These are phyloP conservation scores for Anthopleura sola DNA, from an alignment of 64 coral and sea anemone species.

Conservation along the genomic window DNA sequence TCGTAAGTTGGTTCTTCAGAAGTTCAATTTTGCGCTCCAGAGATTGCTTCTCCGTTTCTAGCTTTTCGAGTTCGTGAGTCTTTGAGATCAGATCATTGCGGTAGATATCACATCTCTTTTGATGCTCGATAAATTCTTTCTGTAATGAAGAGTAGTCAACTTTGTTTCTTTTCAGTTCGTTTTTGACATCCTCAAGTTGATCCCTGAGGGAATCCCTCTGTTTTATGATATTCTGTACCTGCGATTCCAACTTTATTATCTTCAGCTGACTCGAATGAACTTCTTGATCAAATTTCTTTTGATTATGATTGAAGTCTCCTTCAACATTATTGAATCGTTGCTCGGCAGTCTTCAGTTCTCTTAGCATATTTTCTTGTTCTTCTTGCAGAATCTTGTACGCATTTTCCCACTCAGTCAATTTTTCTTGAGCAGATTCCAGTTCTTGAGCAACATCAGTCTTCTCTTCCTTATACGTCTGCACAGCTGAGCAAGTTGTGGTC, in stretches of 20 bases:
- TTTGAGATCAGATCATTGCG: constrained; percentile 79
- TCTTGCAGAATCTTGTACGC: constrained; percentile 64
- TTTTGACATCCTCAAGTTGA: constrained; percentile 71
- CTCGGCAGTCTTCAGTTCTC: constrained; percentile 48
- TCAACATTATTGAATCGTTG: constrained; percentile 52
- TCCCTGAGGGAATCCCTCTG: constrained; percentile 74
- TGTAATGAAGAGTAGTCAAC: constrained; percentile 67
- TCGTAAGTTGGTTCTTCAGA: constrained; percentile 45
- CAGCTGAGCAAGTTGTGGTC: constrained; percentile 26
- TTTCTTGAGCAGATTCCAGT: constrained; percentile 50
- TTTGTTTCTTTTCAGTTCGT: constrained; percentile 66
- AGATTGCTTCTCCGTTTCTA: constrained; percentile 49
- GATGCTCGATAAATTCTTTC: constrained; percentile 86
- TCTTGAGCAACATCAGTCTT: constrained; percentile 54
- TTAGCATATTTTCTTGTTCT: constrained; percentile 66
- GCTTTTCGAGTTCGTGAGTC: constrained; percentile 65
- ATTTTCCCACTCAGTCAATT: constrained; percentile 60
- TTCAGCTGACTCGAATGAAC: constrained; percentile 67
- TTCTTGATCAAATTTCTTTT: constrained; percentile 57
- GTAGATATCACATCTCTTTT: constrained; percentile 81
- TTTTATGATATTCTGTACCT: constrained; percentile 82
- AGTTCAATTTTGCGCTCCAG: constrained; percentile 54
- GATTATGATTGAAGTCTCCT: constrained; percentile 46
- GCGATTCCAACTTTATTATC: constrained; percentile 78
- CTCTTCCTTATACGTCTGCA: constrained; percentile 57